These are phyloP conservation scores for Myotis yumanensis DNA, from an alignment of 2,113 vertebrate species.

Conservation along the genomic window DNA sequence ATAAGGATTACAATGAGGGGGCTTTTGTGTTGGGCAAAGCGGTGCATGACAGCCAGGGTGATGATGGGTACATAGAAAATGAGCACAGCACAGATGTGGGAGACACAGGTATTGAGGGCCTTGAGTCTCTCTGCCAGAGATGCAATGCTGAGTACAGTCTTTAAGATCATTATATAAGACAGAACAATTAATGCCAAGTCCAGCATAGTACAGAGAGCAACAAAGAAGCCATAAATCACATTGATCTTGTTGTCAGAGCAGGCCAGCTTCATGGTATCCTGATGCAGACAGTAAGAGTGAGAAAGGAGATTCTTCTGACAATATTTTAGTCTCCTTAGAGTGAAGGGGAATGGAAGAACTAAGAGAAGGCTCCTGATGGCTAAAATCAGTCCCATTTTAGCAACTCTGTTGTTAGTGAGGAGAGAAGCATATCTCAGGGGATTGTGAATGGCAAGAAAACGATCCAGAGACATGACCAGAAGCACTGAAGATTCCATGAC, in stretches of 20 bases:
- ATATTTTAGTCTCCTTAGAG: slow-evolving; percentile 5
- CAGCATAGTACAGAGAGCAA: slow-evolving; percentile 11
- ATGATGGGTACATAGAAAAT: slow-evolving; percentile 44
- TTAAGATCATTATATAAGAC: slow-evolving; percentile 54
- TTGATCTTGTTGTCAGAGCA: slow-evolving; percentile 47
- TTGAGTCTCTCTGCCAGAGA: slow-evolving; percentile 35
- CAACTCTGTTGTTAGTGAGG: not conserved
- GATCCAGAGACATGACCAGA: slow-evolving; percentile 57
- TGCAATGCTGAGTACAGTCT: not conserved
- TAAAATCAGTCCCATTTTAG: not conserved
- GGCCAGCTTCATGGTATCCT: slow-evolving; percentile 36
- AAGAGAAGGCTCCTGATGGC: slow-evolving; percentile 23
- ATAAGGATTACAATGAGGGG: slow-evolving; percentile 35
- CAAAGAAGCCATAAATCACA: slow-evolving; percentile 23
- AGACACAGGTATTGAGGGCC: slow-evolving; percentile 22
- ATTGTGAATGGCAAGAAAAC: slow-evolving; percentile 45
- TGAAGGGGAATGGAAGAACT: slow-evolving; percentile 51
- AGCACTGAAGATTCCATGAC: slow-evolving; percentile 45
- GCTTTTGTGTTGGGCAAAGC: not conserved
- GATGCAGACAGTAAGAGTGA: slow-evolving; percentile 57
- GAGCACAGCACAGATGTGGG: slow-evolving; percentile 48
- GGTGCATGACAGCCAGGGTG: slow-evolving; percentile 22
- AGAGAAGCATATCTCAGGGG: slow-evolving; percentile 40
- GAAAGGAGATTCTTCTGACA: slow-evolving; percentile 38
- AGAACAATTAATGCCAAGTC: slow-evolving; percentile 39